Evolutionary conservation across 2,797 vertebrate species (phyloP), one percentile per base, ranked within the genome.

Genomic region (Masticophis lateralis): DNA sequence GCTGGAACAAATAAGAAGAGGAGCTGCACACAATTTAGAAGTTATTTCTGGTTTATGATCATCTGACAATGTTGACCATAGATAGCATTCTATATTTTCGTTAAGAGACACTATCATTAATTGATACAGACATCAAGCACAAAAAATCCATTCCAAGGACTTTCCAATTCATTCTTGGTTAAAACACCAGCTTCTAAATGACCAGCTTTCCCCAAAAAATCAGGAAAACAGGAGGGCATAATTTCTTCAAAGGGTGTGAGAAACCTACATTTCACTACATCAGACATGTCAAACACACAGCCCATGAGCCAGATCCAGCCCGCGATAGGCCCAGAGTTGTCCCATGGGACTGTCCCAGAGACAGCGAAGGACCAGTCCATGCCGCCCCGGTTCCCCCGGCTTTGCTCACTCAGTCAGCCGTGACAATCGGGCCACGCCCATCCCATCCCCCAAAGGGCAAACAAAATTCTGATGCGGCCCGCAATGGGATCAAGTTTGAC

Each of bases 271-370:
- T 60, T 79, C 9, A 1, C 27, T 69, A 79, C 18, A 43, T 20
- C 25, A 12, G 60, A 63, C 27, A 9, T 63, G 25, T 27, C 60
- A 63, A 28, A 28, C 25, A 63, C 2, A 2, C 3, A 0, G 60
- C 60, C 9, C 59, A 0, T 10, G 22, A 7, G 8, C 9, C 25
- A 12, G 25, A 28, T 63, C 60, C 27, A 27, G 10, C 27, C 10
- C 0, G 1, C 0, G 25, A 63, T 28, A 63, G 60, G 60, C 25
- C 27, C 60, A 63, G 60, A 63, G 9, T 27, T 28, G 25, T 12
- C 60, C 60, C 1, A 0, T 0, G 10, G 25, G 9, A 9, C 60
- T 11, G 3, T 28, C 60, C 10, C 10, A 10, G 5, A 20, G 22
- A 25, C 2, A 3, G 22, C 8, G 7, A 60, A 22, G 22, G 59